phyloP scores from a whole-genome alignment of 2,113 vertebrate genomes.

The Rhineura floridana region DNA sequence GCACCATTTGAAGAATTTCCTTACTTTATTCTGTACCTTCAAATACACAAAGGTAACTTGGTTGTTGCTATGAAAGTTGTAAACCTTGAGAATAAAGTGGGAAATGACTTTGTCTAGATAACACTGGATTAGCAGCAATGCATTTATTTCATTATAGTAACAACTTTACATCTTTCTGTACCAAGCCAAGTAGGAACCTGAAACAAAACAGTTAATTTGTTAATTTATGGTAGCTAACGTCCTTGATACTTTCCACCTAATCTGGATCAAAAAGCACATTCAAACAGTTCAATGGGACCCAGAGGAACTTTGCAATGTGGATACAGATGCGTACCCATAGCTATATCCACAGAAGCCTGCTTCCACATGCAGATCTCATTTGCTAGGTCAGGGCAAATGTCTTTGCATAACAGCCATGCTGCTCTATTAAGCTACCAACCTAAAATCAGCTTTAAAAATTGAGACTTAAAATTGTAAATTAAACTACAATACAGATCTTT shows the following conservation, averaged over 20 bases:
- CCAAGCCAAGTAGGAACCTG: neutral
- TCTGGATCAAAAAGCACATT: neutral
- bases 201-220: neutral
- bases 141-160: neutral
- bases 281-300: neutral
- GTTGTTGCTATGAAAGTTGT: neutral
- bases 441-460: neutral
- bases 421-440: neutral
- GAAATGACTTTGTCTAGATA: neutral
- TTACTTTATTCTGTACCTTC: neutral
- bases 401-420: neutral
- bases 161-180: neutral
- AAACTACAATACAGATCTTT: slow-evolving; percentile 7
- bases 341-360: neutral
- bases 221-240: neutral
- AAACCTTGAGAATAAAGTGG: neutral
- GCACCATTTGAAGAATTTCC: neutral
- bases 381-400: neutral
- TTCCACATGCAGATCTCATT: neutral
- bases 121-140: neutral
- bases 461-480: neutral
- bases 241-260: neutral
- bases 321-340: neutral
- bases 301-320: neutral
- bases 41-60: neutral